phyloP scores from a whole-genome alignment of 2,888 invertebrate genomes.

The Nemotelus nigrinus region DNA sequence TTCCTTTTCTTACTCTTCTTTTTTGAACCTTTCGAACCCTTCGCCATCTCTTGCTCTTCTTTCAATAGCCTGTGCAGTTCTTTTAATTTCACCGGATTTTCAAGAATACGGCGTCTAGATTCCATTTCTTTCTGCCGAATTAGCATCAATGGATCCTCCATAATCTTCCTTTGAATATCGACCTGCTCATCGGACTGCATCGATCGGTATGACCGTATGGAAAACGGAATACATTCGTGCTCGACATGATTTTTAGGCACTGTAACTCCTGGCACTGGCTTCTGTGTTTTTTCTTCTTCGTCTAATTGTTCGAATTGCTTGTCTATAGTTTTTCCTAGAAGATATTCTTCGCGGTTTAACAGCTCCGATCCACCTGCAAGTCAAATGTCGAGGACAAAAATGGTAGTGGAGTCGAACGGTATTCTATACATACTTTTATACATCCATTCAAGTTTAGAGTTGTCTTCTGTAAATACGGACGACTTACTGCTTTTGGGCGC shows the following conservation, averaged over 20 bases:
- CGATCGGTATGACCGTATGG: constrained; percentile 68
- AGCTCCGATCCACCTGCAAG: constrained; percentile 58
- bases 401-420: neutral
- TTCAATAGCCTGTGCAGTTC: constrained; percentile 82
- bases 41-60: constrained; percentile 66
- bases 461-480: constrained; percentile 44
- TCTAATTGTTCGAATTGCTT: constrained; percentile 78
- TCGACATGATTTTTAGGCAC: constrained; percentile 74
- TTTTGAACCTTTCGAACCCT: constrained; percentile 54
- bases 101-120: constrained; percentile 81
- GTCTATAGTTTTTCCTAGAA: constrained; percentile 84
- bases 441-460: constrained; percentile 85
- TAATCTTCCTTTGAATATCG: constrained; percentile 86
- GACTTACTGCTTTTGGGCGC: neutral
- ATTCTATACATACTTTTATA: constrained; percentile 71
- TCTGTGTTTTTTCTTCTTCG: constrained; percentile 61
- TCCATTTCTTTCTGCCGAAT: constrained; percentile 93
- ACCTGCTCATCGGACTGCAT: constrained; percentile 74
- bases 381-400: neutral
- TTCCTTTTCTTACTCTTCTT: constrained; percentile 56
- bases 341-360: constrained; percentile 84
- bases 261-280: constrained; percentile 60
- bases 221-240: constrained; percentile 81
- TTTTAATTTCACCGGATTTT: constrained; percentile 92
- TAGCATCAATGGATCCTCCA: constrained; percentile 91